Base-by-base conservation (phyloP, 1,140 invertebrate species). In the Euwallacea similis region DNA sequence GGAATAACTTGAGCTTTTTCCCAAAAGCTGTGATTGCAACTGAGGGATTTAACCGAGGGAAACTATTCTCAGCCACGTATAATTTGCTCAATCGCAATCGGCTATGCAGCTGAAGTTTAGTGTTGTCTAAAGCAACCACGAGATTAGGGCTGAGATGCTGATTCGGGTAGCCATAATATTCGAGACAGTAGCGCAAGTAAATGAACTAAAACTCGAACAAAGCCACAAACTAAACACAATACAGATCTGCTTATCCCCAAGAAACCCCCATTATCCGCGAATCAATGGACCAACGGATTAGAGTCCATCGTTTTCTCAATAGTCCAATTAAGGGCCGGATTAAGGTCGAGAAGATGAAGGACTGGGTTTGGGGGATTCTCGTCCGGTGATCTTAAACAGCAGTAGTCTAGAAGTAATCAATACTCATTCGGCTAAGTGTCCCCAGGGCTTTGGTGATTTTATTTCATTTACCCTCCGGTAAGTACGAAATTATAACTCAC, bases 181-280 rank as follows among this genome's bases (percentile, higher is more conserved):
- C 33, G 59, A 61, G 43, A 21, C 10, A 11, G 42, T 66, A 70
- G 71, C 74, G 71, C 73, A 75, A 75, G 69, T 77, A 78, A 33
- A 78, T 76, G 77, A 78, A 78, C 75, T 76, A 75, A 76, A 77
- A 77, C 73, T 78, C 69, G 55, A 74, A 77, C 73, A 76, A 79
- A 78, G 73, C 77, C 77, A 67, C 76, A 77, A 78, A 78, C 77
- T 78, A 79, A 79, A 79, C 76, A 76, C 78, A 79, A 79, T 79
- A 79, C 76, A 77, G 76, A 79, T 78, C 76, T 78, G 74, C 76
- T 79, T 78, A 78, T 76, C 77, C 77, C 60, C 73, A 79, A 78
- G 77, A 77, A 78, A 79, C 75, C 74, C 73, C 75, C 77, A 79
- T 78, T 79, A 79, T 78, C 72, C 76, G 72, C 68, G 74, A 79